Evolutionary conservation across 1,140 invertebrate species (phyloP).

Genomic region (Micrasema longulum): DNA sequence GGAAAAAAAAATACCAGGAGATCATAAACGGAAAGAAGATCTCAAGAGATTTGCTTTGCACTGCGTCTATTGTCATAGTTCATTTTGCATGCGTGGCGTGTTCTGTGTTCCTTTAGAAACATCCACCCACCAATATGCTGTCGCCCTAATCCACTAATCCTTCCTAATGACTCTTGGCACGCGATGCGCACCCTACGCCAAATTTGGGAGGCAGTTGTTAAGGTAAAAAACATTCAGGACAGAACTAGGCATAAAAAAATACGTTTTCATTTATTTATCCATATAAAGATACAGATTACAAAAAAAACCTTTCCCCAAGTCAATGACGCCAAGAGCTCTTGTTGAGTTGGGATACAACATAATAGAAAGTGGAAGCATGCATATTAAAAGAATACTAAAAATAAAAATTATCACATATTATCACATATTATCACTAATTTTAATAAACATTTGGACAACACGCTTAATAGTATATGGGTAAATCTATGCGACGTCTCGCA

Average conservation of each 20-base stretch:
- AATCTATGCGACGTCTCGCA: too few species aligned
- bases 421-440: too few species aligned
- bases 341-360: too few species aligned
- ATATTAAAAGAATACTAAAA: too few species aligned
- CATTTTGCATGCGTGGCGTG: slow-evolving; percentile 5
- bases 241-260: slow-evolving; percentile 7
- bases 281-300: too few species aligned
- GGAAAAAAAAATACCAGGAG: slow-evolving; percentile 4
- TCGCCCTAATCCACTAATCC: slow-evolving; percentile 53
- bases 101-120: background rate
- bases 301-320: too few species aligned
- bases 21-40: background rate
- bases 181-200: slow-evolving; percentile 35
- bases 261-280: too few species aligned
- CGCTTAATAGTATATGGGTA: too few species aligned
- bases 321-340: too few species aligned
- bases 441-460: too few species aligned
- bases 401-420: too few species aligned
- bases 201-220: slow-evolving; percentile 27
- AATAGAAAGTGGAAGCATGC: too few species aligned
- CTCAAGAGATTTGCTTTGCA: background rate
- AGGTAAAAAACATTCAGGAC: slow-evolving; percentile 33
- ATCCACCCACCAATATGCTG: slow-evolving; percentile 25
- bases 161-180: slow-evolving; percentile 53
- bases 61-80: background rate